phyloP scores from a whole-genome alignment of 2,113 vertebrate species.

The Sphyrna mokarran region DNA sequence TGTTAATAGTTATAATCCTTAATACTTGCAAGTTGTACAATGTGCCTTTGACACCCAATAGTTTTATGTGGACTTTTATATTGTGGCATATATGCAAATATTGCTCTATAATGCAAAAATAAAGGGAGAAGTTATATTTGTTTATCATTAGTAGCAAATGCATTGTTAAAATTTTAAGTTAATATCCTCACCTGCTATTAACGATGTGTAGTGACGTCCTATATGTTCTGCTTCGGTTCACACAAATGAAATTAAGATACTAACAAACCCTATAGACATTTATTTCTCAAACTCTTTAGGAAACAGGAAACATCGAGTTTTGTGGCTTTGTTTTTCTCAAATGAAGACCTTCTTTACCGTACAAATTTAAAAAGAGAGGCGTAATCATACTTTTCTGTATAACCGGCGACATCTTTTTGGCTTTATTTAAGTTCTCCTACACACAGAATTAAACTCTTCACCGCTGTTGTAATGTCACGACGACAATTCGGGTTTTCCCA shows the following conservation, averaged over 20 bases:
- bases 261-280: background rate
- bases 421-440: background rate
- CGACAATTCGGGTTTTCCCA: background rate
- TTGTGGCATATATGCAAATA: background rate
- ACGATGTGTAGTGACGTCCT: background rate
- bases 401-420: background rate
- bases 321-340: background rate
- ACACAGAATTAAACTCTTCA: background rate
- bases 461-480: background rate
- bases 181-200: background rate
- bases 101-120: background rate
- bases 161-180: background rate
- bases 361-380: background rate
- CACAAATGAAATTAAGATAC: background rate
- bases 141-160: background rate
- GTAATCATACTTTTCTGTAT: background rate
- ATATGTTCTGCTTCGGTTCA: background rate
- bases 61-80: background rate
- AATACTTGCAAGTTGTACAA: too few relatives aligned
- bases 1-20: background rate
- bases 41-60: background rate
- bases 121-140: background rate
- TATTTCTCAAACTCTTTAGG: background rate
- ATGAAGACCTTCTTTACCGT: background rate
- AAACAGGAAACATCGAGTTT: background rate